phyloP scores from a whole-genome alignment of 2,113 vertebrate species.

The Pedionomus torquatus region DNA sequence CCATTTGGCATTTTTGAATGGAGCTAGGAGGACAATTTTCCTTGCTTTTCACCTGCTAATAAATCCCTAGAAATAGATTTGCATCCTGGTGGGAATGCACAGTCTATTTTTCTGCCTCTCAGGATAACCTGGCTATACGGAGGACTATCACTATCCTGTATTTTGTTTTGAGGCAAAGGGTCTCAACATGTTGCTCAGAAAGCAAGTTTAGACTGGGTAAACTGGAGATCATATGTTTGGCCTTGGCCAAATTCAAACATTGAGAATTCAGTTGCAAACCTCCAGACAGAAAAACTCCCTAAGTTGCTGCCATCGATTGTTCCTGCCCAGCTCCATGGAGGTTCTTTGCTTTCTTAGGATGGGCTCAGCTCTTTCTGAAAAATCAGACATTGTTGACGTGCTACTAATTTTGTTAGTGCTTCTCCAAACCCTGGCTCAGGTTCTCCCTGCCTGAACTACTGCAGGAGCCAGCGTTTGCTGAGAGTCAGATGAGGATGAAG shows the following conservation, averaged over 20 bases:
- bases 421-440: neutral
- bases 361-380: neutral
- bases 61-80: constrained; percentile 19
- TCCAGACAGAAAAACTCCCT: neutral
- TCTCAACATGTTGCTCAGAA: neutral
- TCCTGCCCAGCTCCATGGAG: neutral
- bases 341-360: neutral
- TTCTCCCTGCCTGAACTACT: neutral
- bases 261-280: neutral
- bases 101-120: neutral
- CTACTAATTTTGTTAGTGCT: neutral
- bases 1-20: neutral
- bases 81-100: neutral
- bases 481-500: constrained; percentile 1
- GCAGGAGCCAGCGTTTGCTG: neutral
- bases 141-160: neutral
- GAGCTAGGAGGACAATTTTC: neutral
- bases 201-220: neutral
- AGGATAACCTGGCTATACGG: neutral
- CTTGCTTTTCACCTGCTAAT: constrained; percentile 24
- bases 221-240: neutral
- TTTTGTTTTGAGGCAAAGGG: neutral
- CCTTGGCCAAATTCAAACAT: neutral
- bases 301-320: neutral
- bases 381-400: neutral